Evolutionary conservation across 2,797 vertebrate genomes (phyloP).

Genomic region (Cossypha polioptera): DNA sequence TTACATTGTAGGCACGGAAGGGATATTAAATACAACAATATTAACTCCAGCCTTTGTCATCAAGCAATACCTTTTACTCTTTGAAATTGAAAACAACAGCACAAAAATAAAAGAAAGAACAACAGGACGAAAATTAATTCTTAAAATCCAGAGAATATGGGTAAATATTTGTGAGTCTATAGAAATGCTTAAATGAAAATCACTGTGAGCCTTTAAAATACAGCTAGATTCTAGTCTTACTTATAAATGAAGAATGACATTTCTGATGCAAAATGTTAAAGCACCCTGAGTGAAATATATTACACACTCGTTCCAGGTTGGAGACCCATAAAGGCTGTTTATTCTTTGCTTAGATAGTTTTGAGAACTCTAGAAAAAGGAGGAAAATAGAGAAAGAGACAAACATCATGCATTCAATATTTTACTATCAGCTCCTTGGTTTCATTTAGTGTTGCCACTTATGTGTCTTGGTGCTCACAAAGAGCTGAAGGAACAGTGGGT

Average conservation of each 20-base stretch:
- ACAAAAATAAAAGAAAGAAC: slow-evolving; percentile 23
- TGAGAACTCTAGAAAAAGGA: background rate
- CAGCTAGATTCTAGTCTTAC: background rate
- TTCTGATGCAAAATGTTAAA: slow-evolving; percentile 21
- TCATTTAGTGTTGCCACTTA: slow-evolving; percentile 77
- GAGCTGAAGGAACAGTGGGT: slow-evolving; percentile 74
- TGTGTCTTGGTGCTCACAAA: slow-evolving; percentile 76
- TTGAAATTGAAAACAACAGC: slow-evolving; percentile 44
- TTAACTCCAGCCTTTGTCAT: slow-evolving; percentile 62
- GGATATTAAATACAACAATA: slow-evolving; percentile 57
- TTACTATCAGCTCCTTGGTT: slow-evolving; percentile 70
- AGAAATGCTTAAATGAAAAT: slow-evolving; percentile 28
- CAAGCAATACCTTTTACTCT: slow-evolving; percentile 20
- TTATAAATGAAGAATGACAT: background rate
- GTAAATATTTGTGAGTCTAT: background rate
- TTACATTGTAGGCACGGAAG: background rate
- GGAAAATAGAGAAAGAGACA: background rate
- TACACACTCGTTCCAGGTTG: background rate
- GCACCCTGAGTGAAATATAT: background rate
- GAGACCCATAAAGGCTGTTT: background rate
- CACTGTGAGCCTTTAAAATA: background rate
- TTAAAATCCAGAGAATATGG: background rate
- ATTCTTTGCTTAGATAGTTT: background rate
- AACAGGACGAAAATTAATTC: slow-evolving; percentile 4
- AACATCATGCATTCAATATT: slow-evolving; percentile 34